Evolutionary conservation across 2,888 invertebrate genomes (phyloP).

Genomic region (Kryphioiulus occultus): DNA sequence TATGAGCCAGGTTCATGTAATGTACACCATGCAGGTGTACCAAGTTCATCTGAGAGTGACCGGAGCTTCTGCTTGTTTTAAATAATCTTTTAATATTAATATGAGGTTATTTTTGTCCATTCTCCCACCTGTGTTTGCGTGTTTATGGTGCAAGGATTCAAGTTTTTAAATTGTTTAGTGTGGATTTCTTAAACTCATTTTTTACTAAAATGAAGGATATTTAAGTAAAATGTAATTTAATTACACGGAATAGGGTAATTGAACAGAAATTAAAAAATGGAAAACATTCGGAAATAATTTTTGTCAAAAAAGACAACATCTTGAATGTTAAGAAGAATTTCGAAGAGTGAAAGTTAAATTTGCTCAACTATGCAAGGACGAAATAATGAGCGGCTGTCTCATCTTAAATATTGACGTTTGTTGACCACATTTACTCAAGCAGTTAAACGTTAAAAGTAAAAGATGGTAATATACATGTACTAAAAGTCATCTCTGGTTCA

Average conservation of each 20-base stretch:
- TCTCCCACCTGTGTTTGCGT: neutral
- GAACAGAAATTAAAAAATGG: too few species aligned
- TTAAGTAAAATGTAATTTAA: too few species aligned
- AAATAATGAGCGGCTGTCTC: neutral
- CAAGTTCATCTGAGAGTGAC: neutral
- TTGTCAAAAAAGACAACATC: too few species aligned
- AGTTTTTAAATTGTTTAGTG: neutral
- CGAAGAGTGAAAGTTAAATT: neutral
- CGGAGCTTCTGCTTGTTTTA: neutral
- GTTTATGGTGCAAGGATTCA: neutral
- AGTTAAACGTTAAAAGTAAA: too few species aligned
- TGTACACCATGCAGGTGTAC: neutral
- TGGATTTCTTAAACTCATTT: too few species aligned
- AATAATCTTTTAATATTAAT: neutral
- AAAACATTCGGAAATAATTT: too few species aligned
- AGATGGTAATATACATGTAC: too few species aligned
- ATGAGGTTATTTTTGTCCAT: neutral
- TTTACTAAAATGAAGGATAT: too few species aligned
- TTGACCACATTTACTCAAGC: too few species aligned
- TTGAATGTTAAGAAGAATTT: neutral
- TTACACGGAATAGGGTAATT: too few species aligned
- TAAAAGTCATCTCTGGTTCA: too few species aligned
- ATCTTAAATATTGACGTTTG: neutral
- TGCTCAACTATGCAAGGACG: neutral
- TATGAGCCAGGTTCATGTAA: too few species aligned